Conservation (phyloP, 2,113 vertebrate species). For the Poeciliopsis prolifica region DNA sequence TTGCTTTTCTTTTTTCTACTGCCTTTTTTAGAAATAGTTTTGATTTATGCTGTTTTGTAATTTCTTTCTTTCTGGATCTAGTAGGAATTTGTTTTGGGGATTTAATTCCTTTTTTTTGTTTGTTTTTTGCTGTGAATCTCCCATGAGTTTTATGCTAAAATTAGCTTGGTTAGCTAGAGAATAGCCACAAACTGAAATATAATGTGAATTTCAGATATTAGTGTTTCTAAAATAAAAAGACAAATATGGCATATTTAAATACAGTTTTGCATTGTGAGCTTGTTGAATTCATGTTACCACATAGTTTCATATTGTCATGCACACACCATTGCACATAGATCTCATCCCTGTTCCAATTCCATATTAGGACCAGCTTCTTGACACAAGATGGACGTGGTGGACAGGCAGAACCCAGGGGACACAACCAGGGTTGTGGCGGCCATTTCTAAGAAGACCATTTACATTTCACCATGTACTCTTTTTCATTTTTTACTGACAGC, state of each 20-base stretch:
- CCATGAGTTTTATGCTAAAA: too few relatives aligned
- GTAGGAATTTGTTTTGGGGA: too few relatives aligned
- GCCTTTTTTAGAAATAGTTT: too few relatives aligned
- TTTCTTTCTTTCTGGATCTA: too few relatives aligned
- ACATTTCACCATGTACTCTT: slow-evolving; percentile 77
- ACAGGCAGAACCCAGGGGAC: slow-evolving; percentile 77
- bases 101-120: too few relatives aligned
- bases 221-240: too few relatives aligned
- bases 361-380: slow-evolving; percentile 77
- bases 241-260: not conserved
- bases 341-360: slow-evolving; percentile 59
- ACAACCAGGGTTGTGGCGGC: slow-evolving; percentile 70
- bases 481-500: slow-evolving; percentile 75
- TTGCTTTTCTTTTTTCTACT: too few relatives aligned
- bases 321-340: slow-evolving; percentile 21
- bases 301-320: slow-evolving; percentile 33
- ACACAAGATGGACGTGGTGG: slow-evolving; percentile 82
- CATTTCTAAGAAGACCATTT: slow-evolving; percentile 77
- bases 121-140: too few relatives aligned
- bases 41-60: too few relatives aligned
- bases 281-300: not conserved
- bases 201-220: too few relatives aligned
- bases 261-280: not conserved
- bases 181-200: too few relatives aligned
- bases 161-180: too few relatives aligned